These are phyloP conservation scores for Eumacrocentrus americanus DNA, from an alignment of 2,888 invertebrate species.

Conservation along the genomic window DNA sequence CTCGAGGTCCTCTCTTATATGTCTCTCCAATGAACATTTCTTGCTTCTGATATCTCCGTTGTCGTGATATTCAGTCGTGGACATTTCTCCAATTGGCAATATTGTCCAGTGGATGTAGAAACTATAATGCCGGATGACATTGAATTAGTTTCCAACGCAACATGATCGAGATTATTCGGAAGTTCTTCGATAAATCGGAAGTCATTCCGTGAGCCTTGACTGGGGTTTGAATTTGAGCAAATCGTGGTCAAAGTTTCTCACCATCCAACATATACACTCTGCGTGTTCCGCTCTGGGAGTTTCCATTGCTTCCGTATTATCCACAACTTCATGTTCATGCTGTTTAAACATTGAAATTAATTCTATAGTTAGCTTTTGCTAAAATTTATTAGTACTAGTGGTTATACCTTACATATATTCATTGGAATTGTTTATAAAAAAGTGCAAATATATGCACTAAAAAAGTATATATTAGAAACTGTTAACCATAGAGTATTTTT, in stretches of 20 bases:
- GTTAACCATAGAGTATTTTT: no score
- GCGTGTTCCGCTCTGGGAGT: background rate
- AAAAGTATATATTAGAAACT: no score
- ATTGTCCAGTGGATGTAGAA: background rate
- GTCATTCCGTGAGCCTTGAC: background rate
- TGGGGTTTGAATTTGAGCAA: background rate
- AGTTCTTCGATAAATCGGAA: background rate
- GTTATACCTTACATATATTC: no score
- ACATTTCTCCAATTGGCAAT: background rate
- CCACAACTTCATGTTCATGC: no score
- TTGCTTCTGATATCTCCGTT: background rate
- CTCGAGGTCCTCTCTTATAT: no score
- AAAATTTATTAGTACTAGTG: no score
- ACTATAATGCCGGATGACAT: no score
- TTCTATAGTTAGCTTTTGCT: no score
- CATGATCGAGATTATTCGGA: background rate
- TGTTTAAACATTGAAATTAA: no score
- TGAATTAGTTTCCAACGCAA: slow-evolving; percentile 2
- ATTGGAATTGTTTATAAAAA: no score
- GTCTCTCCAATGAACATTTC: background rate
- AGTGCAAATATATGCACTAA: no score
- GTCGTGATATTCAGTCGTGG: background rate
- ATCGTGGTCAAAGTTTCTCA: background rate
- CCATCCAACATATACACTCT: background rate
- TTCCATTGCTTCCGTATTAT: no score